Percentiles rank a stretch among this genome's conserved stretches.
Conservation (phyloP, 1,140 invertebrate genomes). For the Portunus trituberculatus region DNA sequence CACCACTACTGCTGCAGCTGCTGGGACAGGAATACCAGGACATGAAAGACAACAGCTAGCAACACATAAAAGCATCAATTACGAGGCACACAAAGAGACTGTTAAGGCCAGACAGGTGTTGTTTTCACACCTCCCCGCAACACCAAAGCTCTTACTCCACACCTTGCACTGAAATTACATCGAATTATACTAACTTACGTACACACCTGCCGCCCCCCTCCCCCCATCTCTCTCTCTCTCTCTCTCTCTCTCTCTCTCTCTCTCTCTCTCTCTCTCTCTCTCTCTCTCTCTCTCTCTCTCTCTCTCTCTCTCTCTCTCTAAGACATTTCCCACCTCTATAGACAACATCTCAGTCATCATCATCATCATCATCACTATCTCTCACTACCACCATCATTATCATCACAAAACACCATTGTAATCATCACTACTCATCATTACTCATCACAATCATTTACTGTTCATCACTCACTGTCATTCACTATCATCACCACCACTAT, state of each 20-base stretch:
- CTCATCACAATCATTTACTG: no score
- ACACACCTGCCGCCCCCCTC: background rate
- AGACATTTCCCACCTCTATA: background rate
- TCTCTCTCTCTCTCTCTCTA: background rate
- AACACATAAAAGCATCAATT: no score
- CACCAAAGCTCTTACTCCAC: no score
- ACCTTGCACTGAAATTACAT: no score
- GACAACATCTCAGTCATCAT: background rate
- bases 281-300: background rate
- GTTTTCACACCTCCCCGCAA: no score
- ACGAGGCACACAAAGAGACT: no score
- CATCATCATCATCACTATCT: slow-evolving; percentile 19
- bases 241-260: slow-evolving; percentile 66
- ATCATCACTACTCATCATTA: no score
- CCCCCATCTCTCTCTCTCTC: slow-evolving; percentile 45
- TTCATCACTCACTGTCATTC: background rate
- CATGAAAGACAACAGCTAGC: no score
- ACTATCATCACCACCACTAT: background rate
- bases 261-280: slow-evolving; percentile 53
- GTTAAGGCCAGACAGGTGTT: no score
- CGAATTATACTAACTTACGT: no score
- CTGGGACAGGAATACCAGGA: no score
- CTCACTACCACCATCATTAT: background rate
- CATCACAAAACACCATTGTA: background rate
- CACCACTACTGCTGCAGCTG: no score